Base-by-base conservation (phyloP, 2,797 vertebrate species). In the Diplodus sargus region DNA sequence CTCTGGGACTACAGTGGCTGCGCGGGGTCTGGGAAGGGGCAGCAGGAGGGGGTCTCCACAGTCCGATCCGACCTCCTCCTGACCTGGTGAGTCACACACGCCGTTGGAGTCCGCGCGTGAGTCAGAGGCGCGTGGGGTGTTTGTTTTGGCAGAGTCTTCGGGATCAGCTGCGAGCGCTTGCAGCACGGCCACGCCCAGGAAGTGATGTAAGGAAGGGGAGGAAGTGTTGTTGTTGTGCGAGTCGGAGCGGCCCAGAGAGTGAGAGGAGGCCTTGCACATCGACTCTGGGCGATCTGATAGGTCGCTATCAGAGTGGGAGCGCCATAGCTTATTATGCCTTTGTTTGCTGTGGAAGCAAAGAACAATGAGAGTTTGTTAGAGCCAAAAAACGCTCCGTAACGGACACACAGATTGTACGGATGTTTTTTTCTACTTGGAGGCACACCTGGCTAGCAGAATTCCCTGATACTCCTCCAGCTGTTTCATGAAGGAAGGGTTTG, bases 401-500 rank as follows among this genome's bases (percentile, higher is more conserved):
- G 49, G 8, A 66, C 39, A 39, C 10, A 11, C 13, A 23, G 1
- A 39, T 0, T 18, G 25, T 14, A 13, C 25, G 48, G 39, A 34
- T 3, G 39, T 3, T 53, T 39, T 39, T 39, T 10, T 51, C 7
- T 3, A 8, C 3, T 3, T 34, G 65, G 56, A 3, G 47, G n/a
- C 62, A 7, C 88, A 99, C 98, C 98, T 99, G 90, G 98, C 98
- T 87, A 98, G 89, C 75, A 99, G 95, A 90, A 99, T 99, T 45
- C 98, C 98, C 90, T 99, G 98, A 92, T 99, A 99, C 56, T 99
- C 98, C 92, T 99, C 98, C 87, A 99, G 96, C 93, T 99, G 98
- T 85, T 96, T 93, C 98, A 99, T 99, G 83, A 99, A 99, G 85
- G 98, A 97, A 43, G 97, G 97, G 93, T 99, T 99, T 34, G 98